Base-by-base conservation (phyloP, 2,888 invertebrate species). In the Folsomia manolachei region DNA sequence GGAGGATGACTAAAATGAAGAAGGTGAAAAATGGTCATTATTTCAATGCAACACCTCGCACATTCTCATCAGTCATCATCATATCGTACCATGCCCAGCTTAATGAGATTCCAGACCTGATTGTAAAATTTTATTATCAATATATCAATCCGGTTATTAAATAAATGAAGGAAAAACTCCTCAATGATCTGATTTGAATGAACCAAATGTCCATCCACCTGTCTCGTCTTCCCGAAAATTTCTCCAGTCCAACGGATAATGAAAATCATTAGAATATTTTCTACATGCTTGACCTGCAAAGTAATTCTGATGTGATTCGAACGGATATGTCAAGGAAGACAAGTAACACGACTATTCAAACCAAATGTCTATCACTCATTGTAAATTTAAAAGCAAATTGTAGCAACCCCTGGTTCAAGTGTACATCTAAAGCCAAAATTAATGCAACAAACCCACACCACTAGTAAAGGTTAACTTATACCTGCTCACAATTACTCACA, bases 51-150 rank as follows among this genome's bases (percentile, higher is more conserved):
- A 56, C 18, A 56, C 56, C 19, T 21, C 56, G n/a, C n/a, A 19
- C 56, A 18, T 56, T 56, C 56, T 56, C 21, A 39, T 9, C 4
- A 39, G 39, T 39, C 39, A 39, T 39, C 14, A 39, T 39, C 39
- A 39, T 39, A 39, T 39, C 14, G 39, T 39, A 14, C 39, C n/a
- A n/a, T 9, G 62, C 24, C 19, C 62, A 62, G 18, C 62, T 63
- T 63, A 19, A 63, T 63, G 23, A 63, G 63, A 63, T 63, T 63
- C 63, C 63, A 63, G 63, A 27, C 1, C 63, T 63, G 63, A 63
- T 63, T 26, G 63, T 27, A 63, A 63, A 56, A 26, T 27, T 63
- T 63, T 63, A 63, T 63, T 23, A 63, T 63, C 26, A 26, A 26
- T 63, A 18, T 24, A 27, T 63, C 63, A 63, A 63, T 63, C 26